A percentile compares a stretch with the other conserved stretches of the same genome.
phyloP scores from a whole-genome alignment of 2,113 vertebrate species.

The Clarias batrachus region DNA sequence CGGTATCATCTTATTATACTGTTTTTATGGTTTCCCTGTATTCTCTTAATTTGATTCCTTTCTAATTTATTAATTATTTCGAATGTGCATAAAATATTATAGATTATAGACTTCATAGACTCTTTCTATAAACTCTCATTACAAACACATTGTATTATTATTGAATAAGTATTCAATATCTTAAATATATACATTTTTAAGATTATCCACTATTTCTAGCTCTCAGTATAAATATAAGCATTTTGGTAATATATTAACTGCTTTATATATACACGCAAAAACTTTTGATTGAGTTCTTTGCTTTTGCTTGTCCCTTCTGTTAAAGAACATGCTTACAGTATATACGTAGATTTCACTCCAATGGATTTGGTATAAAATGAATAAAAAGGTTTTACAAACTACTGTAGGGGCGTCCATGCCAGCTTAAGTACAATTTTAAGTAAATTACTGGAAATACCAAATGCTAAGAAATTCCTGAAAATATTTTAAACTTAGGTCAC shows the following conservation, averaged over 20 bases:
- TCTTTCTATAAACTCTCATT: background rate
- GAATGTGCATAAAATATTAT: background rate
- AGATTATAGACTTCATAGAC: background rate
- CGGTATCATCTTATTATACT: no score
- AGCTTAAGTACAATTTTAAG: background rate
- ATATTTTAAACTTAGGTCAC: background rate
- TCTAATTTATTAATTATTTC: background rate
- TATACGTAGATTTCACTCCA: background rate
- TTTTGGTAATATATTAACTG: background rate
- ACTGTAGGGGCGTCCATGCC: background rate
- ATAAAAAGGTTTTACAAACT: background rate
- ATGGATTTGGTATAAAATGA: background rate
- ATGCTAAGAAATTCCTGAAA: background rate
- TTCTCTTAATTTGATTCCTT: no score
- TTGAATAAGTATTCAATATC: background rate
- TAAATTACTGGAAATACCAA: background rate
- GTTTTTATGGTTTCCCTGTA: no score
- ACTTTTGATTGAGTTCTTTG: background rate
- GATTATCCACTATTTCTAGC: background rate
- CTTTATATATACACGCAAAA: background rate
- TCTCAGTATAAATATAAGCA: background rate
- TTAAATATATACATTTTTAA: background rate
- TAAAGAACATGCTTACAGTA: background rate
- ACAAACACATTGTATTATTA: background rate
- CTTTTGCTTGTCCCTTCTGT: background rate